Base-by-base conservation (phyloP, 2,888 invertebrate species). In the Prosapia bicincta region DNA sequence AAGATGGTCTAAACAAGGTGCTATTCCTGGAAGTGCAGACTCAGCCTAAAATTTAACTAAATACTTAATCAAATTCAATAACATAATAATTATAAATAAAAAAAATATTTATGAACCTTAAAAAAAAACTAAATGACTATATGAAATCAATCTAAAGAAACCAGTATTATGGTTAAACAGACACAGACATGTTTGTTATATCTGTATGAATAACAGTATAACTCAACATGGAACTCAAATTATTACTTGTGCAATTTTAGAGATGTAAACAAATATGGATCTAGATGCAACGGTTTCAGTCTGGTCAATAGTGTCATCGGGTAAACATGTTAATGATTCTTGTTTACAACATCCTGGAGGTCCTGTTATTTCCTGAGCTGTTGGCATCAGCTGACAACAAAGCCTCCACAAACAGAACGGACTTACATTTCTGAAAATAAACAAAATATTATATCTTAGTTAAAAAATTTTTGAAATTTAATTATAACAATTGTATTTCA, bases 301-400 rank as follows among this genome's bases (percentile, higher is more conserved):
- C 26, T 68, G 38, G 5, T 30, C 66, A 0, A 54, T 23, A 9
- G 54, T 72, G 26, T 9, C 26, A n/a, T 72, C 67, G 7, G 23
- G 66, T n/a, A 54, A 54, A 24, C 24, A 38, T 20, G 26, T 32
- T 25, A 43, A n/a, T 54, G 54, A 54, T 3, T 20, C 54, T 20
- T 54, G 20, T 54, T 26, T 43, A 43, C 74, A 74, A n/a, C 74
- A 68, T 1, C 69, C 74, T 7, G 54, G 74, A 15, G 43, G 9
- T 26, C 54, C n/a, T 28, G 28, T 54, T 0, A 74, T 23, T 25
- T 74, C 74, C 20, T 69, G 23, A n/a, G 74, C 69, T 26, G 69
- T 74, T 24, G 68, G 26, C 74, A 74, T 74, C 74, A 74, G 20
- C 69, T 74, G 38, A 23, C 74, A 74, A 24, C 74, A 74, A 13